These are phyloP conservation scores for Piscicola geometra DNA, from an alignment of 2,888 invertebrate species.

Conservation along the genomic window DNA sequence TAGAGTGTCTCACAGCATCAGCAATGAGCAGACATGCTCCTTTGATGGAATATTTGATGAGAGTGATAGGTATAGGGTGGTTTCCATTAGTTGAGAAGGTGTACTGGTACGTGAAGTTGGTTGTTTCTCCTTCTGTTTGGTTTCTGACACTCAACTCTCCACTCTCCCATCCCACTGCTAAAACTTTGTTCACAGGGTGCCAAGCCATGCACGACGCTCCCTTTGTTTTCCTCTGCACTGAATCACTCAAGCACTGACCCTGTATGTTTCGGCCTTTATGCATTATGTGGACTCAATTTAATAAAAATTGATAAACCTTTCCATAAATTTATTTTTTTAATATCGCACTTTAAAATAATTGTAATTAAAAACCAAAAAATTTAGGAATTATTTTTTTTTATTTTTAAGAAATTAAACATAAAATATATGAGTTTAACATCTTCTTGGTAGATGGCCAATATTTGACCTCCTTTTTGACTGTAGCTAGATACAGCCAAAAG, in stretches of 20 bases:
- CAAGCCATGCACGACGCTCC: slow-evolving; percentile 60
- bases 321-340: background rate
- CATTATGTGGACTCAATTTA: background rate
- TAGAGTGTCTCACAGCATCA: slow-evolving; percentile 69
- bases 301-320: background rate
- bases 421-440: slow-evolving; percentile 63
- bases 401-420: no score
- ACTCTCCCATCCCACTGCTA: slow-evolving; percentile 86
- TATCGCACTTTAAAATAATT: background rate
- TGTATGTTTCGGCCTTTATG: slow-evolving; percentile 38
- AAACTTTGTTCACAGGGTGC: slow-evolving; percentile 78
- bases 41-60: slow-evolving; percentile 67
- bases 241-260: slow-evolving; percentile 51
- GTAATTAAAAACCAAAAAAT: background rate
- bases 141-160: slow-evolving; percentile 82
- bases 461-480: slow-evolving; percentile 80
- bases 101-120: slow-evolving; percentile 59
- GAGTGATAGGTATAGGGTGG: slow-evolving; percentile 61
- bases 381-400: background rate
- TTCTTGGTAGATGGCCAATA: slow-evolving; percentile 80
- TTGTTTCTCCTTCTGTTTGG: slow-evolving; percentile 57
- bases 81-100: slow-evolving; percentile 43
- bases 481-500: slow-evolving; percentile 79
- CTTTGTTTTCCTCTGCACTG: slow-evolving; percentile 48
- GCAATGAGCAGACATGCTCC: slow-evolving; percentile 81